phyloP scores from a whole-genome alignment of 2,113 vertebrate species.

The Neopipo cinnamomea region DNA sequence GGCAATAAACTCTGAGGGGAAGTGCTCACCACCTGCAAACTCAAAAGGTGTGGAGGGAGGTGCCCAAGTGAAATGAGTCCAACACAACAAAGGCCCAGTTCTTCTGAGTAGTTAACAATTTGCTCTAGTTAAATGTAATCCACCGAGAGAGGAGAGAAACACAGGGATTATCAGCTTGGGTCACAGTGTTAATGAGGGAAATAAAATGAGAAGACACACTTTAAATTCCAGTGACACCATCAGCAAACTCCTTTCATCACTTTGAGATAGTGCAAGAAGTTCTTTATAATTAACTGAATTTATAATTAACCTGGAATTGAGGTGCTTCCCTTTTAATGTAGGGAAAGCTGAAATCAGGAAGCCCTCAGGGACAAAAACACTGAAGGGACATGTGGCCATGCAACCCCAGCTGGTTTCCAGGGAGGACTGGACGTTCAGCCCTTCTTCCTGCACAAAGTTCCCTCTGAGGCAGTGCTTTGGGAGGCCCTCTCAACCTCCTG shows the following conservation, averaged over 20 bases:
- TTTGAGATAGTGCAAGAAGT: neutral
- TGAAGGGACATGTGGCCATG: neutral
- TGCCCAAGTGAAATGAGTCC: neutral
- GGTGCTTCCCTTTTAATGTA: neutral
- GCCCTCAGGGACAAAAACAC: neutral
- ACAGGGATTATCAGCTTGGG: neutral
- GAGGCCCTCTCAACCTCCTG: neutral
- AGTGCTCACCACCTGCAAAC: neutral
- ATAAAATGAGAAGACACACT: neutral
- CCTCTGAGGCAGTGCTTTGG: neutral
- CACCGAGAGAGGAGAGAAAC: neutral
- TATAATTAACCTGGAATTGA: conserved; percentile 19
- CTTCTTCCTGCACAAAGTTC: neutral
- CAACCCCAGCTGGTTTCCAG: neutral
- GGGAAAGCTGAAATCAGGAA: neutral
- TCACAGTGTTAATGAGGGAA: conserved; percentile 21
- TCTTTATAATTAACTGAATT: conserved; percentile 29
- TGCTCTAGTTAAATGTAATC: conserved; percentile 11
- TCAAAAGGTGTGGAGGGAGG: neutral
- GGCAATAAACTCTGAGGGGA: neutral
- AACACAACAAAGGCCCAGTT: neutral
- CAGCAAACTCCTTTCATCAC: conserved; percentile 7
- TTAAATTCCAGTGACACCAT: conserved; percentile 18
- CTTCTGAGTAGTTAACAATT: neutral
- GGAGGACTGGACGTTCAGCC: neutral